phyloP scores from a whole-genome alignment of 2,797 vertebrate genomes.

The Danio jaintianensis region DNA sequence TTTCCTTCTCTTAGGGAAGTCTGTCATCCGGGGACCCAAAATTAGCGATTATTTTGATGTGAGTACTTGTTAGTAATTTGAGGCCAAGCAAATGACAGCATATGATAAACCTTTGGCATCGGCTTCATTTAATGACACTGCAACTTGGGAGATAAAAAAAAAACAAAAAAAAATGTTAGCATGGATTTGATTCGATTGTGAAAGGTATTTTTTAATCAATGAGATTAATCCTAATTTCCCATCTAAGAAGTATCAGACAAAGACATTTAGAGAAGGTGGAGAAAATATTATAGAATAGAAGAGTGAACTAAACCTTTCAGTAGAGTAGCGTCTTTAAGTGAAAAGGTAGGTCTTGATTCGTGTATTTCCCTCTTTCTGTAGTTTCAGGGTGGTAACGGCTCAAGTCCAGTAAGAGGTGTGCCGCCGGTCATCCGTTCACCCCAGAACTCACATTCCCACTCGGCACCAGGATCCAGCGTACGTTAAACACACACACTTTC shows the following conservation, averaged over 20 bases:
- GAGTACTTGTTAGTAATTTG: constrained; percentile 69
- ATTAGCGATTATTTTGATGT: constrained; percentile 99
- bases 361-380: constrained; percentile 63
- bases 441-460: constrained; percentile 97
- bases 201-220: too few relatives aligned
- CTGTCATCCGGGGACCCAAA: constrained; percentile 92
- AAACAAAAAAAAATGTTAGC: too few relatives aligned
- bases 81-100: constrained; percentile 25
- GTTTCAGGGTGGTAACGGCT: constrained; percentile 98
- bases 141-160: background rate
- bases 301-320: background rate
- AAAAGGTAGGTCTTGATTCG: background rate
- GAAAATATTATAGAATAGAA: too few relatives aligned
- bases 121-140: background rate
- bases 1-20: constrained; percentile 85
- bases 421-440: constrained; percentile 94
- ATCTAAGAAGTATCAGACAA: too few relatives aligned
- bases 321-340: background rate
- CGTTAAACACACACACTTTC: constrained; percentile 64
- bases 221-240: too few relatives aligned
- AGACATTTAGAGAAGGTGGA: too few relatives aligned
- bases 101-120: constrained; percentile 17
- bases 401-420: constrained; percentile 94
- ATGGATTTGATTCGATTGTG: too few relatives aligned
- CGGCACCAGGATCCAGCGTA: constrained; percentile 92